phyloP scores from a whole-genome alignment of 2,888 invertebrate species.

The Nymphalis urticae region DNA sequence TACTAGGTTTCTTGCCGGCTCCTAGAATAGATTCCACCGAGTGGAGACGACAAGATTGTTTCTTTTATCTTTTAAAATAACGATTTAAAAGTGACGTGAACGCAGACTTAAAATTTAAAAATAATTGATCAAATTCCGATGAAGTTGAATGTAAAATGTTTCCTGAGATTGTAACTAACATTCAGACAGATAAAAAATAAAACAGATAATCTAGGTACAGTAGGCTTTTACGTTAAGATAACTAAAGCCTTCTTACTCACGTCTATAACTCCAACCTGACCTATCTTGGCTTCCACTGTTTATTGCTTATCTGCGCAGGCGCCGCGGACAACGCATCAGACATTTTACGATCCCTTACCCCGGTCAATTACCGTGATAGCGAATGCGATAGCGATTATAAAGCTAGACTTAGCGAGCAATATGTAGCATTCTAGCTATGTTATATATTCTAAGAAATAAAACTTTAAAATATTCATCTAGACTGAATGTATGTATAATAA shows the following conservation, averaged over 20 bases:
- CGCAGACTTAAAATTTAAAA: no score
- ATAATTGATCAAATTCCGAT: no score
- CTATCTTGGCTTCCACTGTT: conserved; percentile 36
- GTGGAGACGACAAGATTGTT: no score
- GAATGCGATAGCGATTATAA: conserved; percentile 5
- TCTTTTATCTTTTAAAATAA: no score
- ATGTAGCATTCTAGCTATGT: not conserved
- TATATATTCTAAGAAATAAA: no score
- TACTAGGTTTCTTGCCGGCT: no score
- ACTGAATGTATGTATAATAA: no score
- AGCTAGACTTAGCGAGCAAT: conserved; percentile 4
- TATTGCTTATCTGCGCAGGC: conserved; percentile 44
- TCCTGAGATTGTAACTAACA: no score
- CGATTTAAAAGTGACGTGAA: no score
- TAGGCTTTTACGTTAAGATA: conserved; percentile 29
- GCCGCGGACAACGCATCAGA: conserved; percentile 56
- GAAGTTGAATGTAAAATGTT: no score
- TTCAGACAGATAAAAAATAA: conserved; percentile 3
- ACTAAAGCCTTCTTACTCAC: conserved; percentile 8
- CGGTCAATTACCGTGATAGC: conserved; percentile 51
- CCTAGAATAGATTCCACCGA: no score
- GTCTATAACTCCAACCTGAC: conserved; percentile 26
- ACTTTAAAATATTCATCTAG: no score
- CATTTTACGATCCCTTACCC: conserved; percentile 55
- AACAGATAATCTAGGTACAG: conserved; percentile 18